Evolutionary conservation across 2,113 vertebrate genomes (phyloP), one percentile per base, ranked within the genome.

Genomic region (Thamnaconus septentrionalis): DNA sequence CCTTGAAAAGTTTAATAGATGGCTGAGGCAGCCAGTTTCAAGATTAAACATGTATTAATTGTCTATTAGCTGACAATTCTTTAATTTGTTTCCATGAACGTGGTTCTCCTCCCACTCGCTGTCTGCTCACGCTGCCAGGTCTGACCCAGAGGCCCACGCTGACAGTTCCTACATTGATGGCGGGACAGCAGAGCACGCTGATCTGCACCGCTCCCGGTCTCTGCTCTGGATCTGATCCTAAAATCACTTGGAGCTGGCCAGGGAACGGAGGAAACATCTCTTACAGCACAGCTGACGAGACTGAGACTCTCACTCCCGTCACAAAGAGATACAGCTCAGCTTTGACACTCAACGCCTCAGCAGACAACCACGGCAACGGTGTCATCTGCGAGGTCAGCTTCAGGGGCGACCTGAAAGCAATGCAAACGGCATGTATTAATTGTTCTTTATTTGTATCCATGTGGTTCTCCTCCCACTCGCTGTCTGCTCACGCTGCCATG

Each of bases 231-330:
- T 57, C 62, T 3, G 3, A 0, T 6, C 66, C 73, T 39, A 0
- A 53, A 0, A 67, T 85, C 49, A 79, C 47, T 56, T 87, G 81
- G 83, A 75, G 0, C 9, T 79, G 78, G 71, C 58, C 54, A 50
- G 40, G 59, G 69, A 3, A 3, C 18, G 31, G 65, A 68, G 40
- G 42, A 4, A 31, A 64, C 0, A 52, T 8, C 11, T 42, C 12
- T 41, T 6, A 42, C 6, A 39, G 60, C n/a, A 4, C 5, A 11
- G 12, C 31, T 7, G 63, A 46, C 18, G 18, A 0, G 1, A 31
- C 3, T 8, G 6, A 53, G n/a, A 5, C 7, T 43, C 1, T 50
- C 10, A 41, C 42, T 12, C 3, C 3, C 42, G 7, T 46, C 11
- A n/a, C 4, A 3, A 7, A 9, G 46, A 61, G 12, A 46, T 9